Base-by-base conservation (phyloP, 2,113 vertebrate species). In the Antechinus stuartii region DNA sequence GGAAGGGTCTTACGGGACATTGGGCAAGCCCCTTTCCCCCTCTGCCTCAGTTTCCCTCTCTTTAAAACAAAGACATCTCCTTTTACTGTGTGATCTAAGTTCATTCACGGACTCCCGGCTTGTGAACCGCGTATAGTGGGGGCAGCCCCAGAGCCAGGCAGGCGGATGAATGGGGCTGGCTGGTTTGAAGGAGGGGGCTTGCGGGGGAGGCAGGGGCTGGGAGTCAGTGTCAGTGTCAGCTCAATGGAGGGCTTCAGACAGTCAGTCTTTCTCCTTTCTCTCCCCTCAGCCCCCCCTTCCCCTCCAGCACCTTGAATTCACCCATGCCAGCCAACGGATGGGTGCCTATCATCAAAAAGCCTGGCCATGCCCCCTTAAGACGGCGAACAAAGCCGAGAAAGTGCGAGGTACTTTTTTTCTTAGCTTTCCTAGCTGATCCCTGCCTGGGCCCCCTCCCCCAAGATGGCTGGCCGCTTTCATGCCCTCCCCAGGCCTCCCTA, bases 401-500 rank as follows among this genome's bases (percentile, higher is more conserved):
- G 68, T 76, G 35, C n/a, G 68, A 76, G 68, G 68, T 42, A 42
- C 68, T 57, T 76, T 42, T 76, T 76, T 76, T n/a, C 30, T 76
- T 76, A 76, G 61, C 61, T 76, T 76, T 42, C 68, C n/a, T 76
- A 76, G 68, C 27, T 1, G 0, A 0, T 24, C 50, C 47, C 46
- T 26, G 9, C 91, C 84, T 23, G 42, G 57, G 49, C 30, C 54
- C 96, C 94, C 53, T 91, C 23, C 89, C 23, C 92, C 49, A 46
- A 76, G 35, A 76, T 76, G 68, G 14, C 19, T 76, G 68, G 68
- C 35, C 68, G 35, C 68, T 76, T 76, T 76, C 68, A 76, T 84
- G 68, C 55, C 53, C 91, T 52, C 54, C n/a, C 24, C 55, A 47
- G 49, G 93, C 95, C 91, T 98, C 95, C 6, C 68, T 42, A 22